These are phyloP conservation scores for Tetranychus cinnabarinus DNA, from an alignment of 1,140 invertebrate genomes.

Conservation along the genomic window DNA sequence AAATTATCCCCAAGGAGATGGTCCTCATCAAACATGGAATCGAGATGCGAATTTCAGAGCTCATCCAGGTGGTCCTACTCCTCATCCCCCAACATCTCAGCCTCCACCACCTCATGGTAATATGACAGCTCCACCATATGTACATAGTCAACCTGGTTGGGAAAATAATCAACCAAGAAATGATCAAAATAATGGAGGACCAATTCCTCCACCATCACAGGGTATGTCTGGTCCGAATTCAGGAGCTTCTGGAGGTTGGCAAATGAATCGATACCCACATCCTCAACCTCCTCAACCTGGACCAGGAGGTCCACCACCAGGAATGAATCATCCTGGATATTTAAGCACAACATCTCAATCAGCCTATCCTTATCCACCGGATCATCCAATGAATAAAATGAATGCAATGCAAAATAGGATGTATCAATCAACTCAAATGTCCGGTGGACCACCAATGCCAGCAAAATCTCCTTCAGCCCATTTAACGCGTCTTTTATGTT, in stretches of 20 bases:
- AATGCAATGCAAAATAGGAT: neutral
- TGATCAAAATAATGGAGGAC: neutral
- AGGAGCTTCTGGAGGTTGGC: neutral
- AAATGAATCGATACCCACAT: too few species aligned
- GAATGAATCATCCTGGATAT: neutral
- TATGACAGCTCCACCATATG: neutral
- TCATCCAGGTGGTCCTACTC: slow-evolving; percentile 5
- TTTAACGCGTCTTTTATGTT: neutral
- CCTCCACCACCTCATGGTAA: neutral
- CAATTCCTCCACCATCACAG: neutral
- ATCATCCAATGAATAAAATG: neutral
- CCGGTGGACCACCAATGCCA: neutral
- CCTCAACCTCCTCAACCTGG: neutral
- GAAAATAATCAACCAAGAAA: too few species aligned
- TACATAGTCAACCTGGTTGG: too few species aligned
- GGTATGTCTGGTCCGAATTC: neutral
- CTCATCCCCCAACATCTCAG: slow-evolving; percentile 6
- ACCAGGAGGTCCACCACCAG: neutral
- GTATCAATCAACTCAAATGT: neutral
- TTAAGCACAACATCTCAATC: neutral
- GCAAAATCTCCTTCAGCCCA: neutral
- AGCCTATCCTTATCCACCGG: neutral
- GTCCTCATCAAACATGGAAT: neutral
- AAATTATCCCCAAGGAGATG: neutral
- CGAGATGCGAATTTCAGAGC: neutral